These are phyloP conservation scores for Anthonomus grandis DNA, from an alignment of 1,140 invertebrate species.

Conservation along the genomic window DNA sequence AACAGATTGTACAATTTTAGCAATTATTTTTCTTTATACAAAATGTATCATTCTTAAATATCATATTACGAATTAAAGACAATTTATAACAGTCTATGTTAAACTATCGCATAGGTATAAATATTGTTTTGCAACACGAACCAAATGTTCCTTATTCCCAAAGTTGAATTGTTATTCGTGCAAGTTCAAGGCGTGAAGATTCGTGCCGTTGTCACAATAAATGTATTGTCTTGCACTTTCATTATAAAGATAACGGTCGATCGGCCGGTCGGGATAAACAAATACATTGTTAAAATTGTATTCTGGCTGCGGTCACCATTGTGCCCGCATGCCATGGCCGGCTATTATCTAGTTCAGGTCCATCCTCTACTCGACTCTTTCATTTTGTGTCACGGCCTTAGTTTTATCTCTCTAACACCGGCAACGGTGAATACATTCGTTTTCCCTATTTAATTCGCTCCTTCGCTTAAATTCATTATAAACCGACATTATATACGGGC, in stretches of 20 bases:
- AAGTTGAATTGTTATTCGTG: slow-evolving; percentile 2
- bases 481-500: no score
- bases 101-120: no score
- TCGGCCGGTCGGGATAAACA: slow-evolving; percentile 25
- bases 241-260: slow-evolving; percentile 32
- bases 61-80: no score
- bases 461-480: no score
- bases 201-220: slow-evolving; percentile 21
- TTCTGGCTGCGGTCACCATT: slow-evolving; percentile 26
- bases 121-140: neutral
- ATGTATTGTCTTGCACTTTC: slow-evolving; percentile 32
- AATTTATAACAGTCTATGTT: no score
- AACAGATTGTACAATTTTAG: slow-evolving; percentile 12
- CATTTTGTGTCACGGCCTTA: slow-evolving; percentile 30
- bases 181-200: slow-evolving; percentile 23
- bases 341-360: slow-evolving; percentile 29
- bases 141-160: slow-evolving; percentile 15
- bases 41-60: no score
- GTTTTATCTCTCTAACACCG: slow-evolving; percentile 22
- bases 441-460: slow-evolving; percentile 15
- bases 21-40: no score
- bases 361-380: slow-evolving; percentile 22
- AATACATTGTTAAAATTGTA: slow-evolving; percentile 31
- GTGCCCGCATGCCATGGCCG: slow-evolving; percentile 26
- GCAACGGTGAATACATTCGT: slow-evolving; percentile 25